Base-by-base conservation (phyloP, 2,113 vertebrate species). In the Lophochroa leadbeateri region DNA sequence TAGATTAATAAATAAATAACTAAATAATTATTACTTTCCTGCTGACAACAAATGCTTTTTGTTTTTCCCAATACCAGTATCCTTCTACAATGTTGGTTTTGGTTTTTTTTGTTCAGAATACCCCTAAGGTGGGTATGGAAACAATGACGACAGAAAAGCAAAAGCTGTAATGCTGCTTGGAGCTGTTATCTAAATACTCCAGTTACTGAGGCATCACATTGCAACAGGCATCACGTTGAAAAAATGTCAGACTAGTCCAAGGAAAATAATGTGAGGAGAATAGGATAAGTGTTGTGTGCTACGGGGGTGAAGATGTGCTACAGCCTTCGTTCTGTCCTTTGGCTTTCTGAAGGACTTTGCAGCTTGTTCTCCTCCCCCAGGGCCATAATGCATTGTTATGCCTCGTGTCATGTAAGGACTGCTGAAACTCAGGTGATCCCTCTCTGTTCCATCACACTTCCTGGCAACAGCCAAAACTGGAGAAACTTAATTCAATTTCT, bases 381-480 rank as follows among this genome's bases (percentile, higher is more conserved):
- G 43, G 29, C 47, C 15, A 6, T 10, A 52, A 8, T 7, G 23
- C 15, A 7, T 14, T 23, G 20, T 39, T 64, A 33, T 55, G 63
- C 67, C 58, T 77, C 33, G 21, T 47, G 61, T 46, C 70, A 46
- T 31, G 19, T 23, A 28, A 46, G 29, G 33, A 20, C 50, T 78
- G 43, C 35, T 47, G 60, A 52, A 74, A 41, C 27, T 43, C 39
- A 39, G 15, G 9, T 6, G 13, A 55, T 60, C 39, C 14, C 35
- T 43, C 55, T 49, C 53, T 83, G 23, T 57, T 55, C 67, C 0
- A 0, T 67, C 55, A 43, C 7, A 3, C 64, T 86, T 80, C 43
- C 33, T 2, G 5, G 29, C 50, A 78, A 35, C 0, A 0, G n/a
- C 39, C n/a, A 67, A 31, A 82, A 70, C 8, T 35, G 37, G 68